Evolutionary conservation across 2,113 vertebrate genomes (phyloP), one percentile per base, ranked within the genome.

Genomic region (Gopherus evgoodei): DNA sequence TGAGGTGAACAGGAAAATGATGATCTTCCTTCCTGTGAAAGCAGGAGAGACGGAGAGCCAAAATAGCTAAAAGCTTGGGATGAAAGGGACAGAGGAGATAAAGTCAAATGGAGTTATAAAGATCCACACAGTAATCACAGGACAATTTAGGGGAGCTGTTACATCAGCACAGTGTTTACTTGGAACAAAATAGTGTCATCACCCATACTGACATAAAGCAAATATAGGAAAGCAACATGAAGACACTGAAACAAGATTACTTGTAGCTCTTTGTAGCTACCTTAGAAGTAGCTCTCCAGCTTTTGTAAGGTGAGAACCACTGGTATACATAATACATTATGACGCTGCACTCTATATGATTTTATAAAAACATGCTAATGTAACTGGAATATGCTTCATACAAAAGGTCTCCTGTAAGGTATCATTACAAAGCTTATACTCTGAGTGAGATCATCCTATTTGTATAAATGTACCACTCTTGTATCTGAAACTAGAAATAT

Each of bases 191-290:
- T 31, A 52, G 3, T 56, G 2, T 52, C 29, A 29, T 59, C 80
- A 22, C 82, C 4, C 44, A 12, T n/a, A 27, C 13, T n/a, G 57
- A 78, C 19, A 12, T 13, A 85, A 2, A 54, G 44, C 11, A 31
- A 6, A 6, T 0, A 1, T 24, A 29, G 11, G 54, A 81, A 0
- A 78, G 38, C 91, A 76, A 6, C 3, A 3, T 80, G 25, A 24
- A 54, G 72, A 1, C 11, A 84, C 22, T 88, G 31, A 27, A n/a
- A 24, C 75, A 12, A 78, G 12, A 44, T 54, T 72, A 1, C 69
- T 92, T 52, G 42, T 24, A 53, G 16, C 12, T 87, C 42, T 83
- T 72, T 81, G 2, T 6, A 42, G 7, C 50, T 72, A 49, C 8
- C 57, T 12, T 38, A 79, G 29, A 84, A 44, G 54, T 6, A 84